These are phyloP conservation scores for Drosophila hamatofila DNA, from an alignment of 2,888 invertebrate genomes.

Conservation along the genomic window DNA sequence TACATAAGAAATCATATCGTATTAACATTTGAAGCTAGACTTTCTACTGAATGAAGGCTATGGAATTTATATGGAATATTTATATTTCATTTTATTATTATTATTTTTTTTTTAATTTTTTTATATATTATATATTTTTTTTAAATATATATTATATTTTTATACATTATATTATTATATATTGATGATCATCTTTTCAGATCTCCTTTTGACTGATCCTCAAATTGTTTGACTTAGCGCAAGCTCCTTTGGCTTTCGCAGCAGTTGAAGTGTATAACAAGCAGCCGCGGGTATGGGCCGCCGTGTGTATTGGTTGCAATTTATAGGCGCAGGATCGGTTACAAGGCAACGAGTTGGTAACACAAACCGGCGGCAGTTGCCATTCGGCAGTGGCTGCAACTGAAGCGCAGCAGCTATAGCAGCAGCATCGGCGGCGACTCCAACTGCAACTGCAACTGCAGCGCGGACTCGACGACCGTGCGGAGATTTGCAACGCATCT, in stretches of 20 bases:
- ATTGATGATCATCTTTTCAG: too few relatives aligned
- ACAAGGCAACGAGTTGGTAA: slow-evolving; percentile 79
- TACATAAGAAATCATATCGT: background rate
- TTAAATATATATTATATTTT: too few relatives aligned
- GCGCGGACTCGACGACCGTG: slow-evolving; percentile 10
- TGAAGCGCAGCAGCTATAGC: slow-evolving; percentile 35
- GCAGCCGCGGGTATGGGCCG: slow-evolving; percentile 71
- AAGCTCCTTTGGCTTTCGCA: slow-evolving; percentile 21
- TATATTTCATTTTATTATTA: too few relatives aligned
- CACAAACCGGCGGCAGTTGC: slow-evolving; percentile 74
- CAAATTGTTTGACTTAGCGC: slow-evolving; percentile 21
- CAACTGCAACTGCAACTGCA: slow-evolving; percentile 10
- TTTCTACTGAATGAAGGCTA: background rate
- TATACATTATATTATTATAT: too few relatives aligned
- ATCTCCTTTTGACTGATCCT: background rate
- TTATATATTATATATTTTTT: too few relatives aligned
- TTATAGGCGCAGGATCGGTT: slow-evolving; percentile 78
- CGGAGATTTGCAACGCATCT: slow-evolving; percentile 63
- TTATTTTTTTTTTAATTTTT: too few relatives aligned
- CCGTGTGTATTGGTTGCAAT: slow-evolving; percentile 74
- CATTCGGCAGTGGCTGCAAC: slow-evolving; percentile 49
- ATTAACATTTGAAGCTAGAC: background rate
- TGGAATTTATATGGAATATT: background rate
- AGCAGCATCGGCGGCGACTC: background rate
- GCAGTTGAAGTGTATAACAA: slow-evolving; percentile 61